These are phyloP conservation scores for Spea multiplicata DNA, from an alignment of 2,113 vertebrate genomes.

Conservation along the genomic window DNA sequence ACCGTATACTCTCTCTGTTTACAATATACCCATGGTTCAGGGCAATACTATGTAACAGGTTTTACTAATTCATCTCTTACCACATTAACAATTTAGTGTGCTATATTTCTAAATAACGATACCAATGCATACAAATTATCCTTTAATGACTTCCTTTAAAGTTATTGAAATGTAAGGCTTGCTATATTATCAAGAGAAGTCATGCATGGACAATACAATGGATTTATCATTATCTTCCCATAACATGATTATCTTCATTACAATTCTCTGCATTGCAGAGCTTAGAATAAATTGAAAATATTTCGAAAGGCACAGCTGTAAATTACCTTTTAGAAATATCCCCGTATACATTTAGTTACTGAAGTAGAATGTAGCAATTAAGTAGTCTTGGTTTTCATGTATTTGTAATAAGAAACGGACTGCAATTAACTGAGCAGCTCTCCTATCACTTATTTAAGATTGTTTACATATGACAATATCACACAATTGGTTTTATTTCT, in stretches of 20 bases:
- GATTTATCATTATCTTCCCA: slow-evolving; percentile 53
- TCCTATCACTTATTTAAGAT: no score
- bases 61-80: slow-evolving; percentile 53
- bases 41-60: slow-evolving; percentile 47
- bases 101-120: slow-evolving; percentile 58
- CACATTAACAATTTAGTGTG: slow-evolving; percentile 53
- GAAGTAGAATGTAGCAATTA: not conserved
- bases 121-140: slow-evolving; percentile 53
- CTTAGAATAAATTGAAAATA: slow-evolving; percentile 11
- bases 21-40: slow-evolving; percentile 47
- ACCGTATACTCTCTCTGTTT: slow-evolving; percentile 26
- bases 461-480: no score
- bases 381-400: no score
- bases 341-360: slow-evolving; percentile 19
- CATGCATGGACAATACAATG: slow-evolving; percentile 52
- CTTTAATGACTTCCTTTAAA: slow-evolving; percentile 57
- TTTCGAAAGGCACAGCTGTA: slow-evolving; percentile 8
- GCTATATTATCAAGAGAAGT: slow-evolving; percentile 56
- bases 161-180: slow-evolving; percentile 48
- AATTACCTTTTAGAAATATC: slow-evolving; percentile 20
- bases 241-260: slow-evolving; percentile 45
- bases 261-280: slow-evolving; percentile 50
- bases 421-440: no score
- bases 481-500: no score
- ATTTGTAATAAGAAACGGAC: no score